Evolutionary conservation across 2,797 vertebrate species (phyloP).

Genomic region (Coregonus suidteri): DNA sequence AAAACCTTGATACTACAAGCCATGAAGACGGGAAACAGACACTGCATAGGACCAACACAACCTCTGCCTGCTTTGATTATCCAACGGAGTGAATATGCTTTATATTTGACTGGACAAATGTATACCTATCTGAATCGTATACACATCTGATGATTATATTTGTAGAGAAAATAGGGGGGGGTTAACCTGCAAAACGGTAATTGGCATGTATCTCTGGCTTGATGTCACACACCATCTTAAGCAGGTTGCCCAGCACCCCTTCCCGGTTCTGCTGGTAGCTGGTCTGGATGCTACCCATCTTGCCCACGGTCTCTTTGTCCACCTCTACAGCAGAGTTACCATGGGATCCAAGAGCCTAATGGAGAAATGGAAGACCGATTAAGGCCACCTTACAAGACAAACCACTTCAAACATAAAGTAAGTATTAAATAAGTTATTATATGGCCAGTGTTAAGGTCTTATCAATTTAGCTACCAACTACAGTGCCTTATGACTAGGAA

Average conservation of each 20-base stretch:
- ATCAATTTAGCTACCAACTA: neutral
- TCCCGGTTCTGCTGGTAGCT: constrained; percentile 78
- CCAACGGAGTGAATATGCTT: neutral
- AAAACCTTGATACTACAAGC: constrained; percentile 21
- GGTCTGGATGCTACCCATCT: constrained; percentile 74
- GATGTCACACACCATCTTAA: constrained; percentile 78
- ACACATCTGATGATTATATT: neutral
- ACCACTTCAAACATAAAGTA: neutral
- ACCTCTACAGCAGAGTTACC: constrained; percentile 82
- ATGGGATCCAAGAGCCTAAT: constrained; percentile 80
- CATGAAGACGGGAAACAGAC: constrained; percentile 20
- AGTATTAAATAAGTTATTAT: too few relatives aligned
- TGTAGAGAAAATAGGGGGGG: neutral
- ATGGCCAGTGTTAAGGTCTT: too few relatives aligned
- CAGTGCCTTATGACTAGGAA: neutral
- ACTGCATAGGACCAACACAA: constrained; percentile 17
- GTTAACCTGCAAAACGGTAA: constrained; percentile 76
- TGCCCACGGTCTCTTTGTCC: constrained; percentile 74
- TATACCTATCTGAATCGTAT: neutral
- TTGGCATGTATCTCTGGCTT: constrained; percentile 80
- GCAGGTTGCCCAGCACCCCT: constrained; percentile 72
- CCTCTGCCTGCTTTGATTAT: neutral
- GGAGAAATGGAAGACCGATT: neutral
- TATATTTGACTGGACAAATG: neutral
- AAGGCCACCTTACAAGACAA: neutral